Evolutionary conservation across 1,140 invertebrate genomes (phyloP), one percentile per base, ranked within the genome.

Genomic region (Heliothis subflexa): DNA sequence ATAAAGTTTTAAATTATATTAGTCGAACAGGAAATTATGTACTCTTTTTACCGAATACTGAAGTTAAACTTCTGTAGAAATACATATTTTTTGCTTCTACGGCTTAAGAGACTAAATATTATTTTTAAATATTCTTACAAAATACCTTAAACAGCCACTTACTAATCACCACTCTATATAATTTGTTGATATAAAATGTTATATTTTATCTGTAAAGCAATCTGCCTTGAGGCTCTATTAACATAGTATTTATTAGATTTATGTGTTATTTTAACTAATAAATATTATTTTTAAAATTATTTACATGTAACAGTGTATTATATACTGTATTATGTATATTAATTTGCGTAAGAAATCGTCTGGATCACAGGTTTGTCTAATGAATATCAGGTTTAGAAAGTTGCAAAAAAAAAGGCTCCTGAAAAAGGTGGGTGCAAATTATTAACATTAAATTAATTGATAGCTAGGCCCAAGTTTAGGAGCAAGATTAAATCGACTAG

Each of bases 151-250:
- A 28, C 49, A 28, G 66, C 66, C 49, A 66, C 62, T 70, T 4
- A 54, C 4, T 14, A 70, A 54, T 33, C 47, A 13, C 66, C 49
- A 66, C 62, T 66, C 49, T 70, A 70, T 52, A 54, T 70, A 52
- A 70, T 70, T 70, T 70, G 66, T 70, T 70, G 49, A 70, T 54
- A 70, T 52, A 52, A 70, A 70, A 9, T 28, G 21, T 70, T 70
- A 70, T 70, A 70, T 52, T 70, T 70, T 52, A 70, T 70, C 49
- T 52, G 66, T 70, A 70, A 70, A 70, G 49, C 49, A 52, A 68
- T 68, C 45, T 54, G 66, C 66, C 66, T 70, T 70, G 66, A 70
- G 66, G 66, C 66, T 70, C 47, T 70, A 70, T 70, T 70, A 28
- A 52, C 25, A 28, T 70, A 70, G 66, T 70, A 28, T 28, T 52